Evolutionary conservation across 2,113 vertebrate genomes (phyloP), one percentile per base, ranked within the genome.

Genomic region (Lamprologus sp.): DNA sequence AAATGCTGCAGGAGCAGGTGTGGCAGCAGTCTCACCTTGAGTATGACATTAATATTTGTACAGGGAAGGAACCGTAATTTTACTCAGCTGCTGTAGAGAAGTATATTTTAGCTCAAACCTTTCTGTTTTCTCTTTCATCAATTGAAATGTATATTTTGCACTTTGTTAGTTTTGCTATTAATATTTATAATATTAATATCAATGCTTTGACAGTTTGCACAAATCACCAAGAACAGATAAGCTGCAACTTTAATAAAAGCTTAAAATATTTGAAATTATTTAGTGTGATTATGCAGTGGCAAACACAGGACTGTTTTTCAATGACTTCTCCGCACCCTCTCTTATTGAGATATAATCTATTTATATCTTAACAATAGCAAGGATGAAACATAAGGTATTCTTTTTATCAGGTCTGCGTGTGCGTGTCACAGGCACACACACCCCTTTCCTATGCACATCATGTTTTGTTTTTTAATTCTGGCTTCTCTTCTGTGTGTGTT

Each of bases 61-160:
- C 7, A 40, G 33, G 7, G 17, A 31, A 63, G 17, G 8, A 68
- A 68, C 63, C 1, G 19, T 7, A 65, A 19, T 65, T n/a, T n/a
- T 12, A 65, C 6, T 35, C 8, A 17, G 31, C 9, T 65, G 1
- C 58, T 65, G 31, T 65, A 60, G 58, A 33, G 28, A 60, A 60
- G 5, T 33, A 33, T 31, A 19, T 35, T n/a, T 63, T 63, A 33
- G 55, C 55, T 60, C 13, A 31, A 60, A 23, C 56, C 0, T 19
- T 35, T 63, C 5, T 19, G 8, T 19, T 9, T 60, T 63, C 0
- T 17, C 7, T 9, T 60, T 33, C 56, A 33, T 33, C 0, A 19
- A 19, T 33, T 28, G 23, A 58, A 28, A 58, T 28, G 5, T 0
- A 33, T 11, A 7, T 35, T 35, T 65, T 65, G 3, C 14, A 65